Evolutionary conservation across 1,140 invertebrate genomes (phyloP), one percentile per base, ranked within the genome.

Genomic region (Nixonia krombeini): DNA sequence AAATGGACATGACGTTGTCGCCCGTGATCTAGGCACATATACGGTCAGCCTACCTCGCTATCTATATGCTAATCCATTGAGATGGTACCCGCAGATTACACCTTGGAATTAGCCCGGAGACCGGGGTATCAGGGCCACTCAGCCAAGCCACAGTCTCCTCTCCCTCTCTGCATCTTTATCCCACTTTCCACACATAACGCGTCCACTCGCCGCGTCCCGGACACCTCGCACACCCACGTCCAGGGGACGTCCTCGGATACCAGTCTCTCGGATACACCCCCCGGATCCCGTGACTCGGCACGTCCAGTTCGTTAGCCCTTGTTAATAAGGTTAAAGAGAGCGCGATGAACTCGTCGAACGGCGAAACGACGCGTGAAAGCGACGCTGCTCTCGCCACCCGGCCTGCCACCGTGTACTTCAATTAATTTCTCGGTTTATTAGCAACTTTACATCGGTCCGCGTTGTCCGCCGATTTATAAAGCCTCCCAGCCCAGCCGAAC

Each of bases 1-100:
- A 76, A 78, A 80, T 57, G 72, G 76, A 80, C 76, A 75, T 66
- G 69, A 59, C 46, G 55, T 50, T 57, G 58, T 58, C 50, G 38
- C 38, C 62, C 66, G 69, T 78, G 70, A 72, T 75, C 76, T 79
- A 80, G 67, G 69, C 68, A 61, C 75, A 75, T 80, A 80, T 79
- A 75, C 72, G 74, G 71, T 79, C 76, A 80, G 74, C 74, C 76
- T 73, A 75, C 72, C 70, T 75, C 64, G 82, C 81, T 85, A 85
- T 85, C 83, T 85, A 84, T 85, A 85, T 85, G 84, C 84, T 85
- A 85, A 85, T 85, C 82, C 82, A 80, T 82, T 78, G 82, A 83
- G 82, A 85, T 85, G 80, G 81, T 85, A 84, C 80, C 78, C 78
- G 74, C 75, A 85, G 84, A 85, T 85, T 85, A 85, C 80, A 82